Evolutionary conservation across 2,888 invertebrate species (phyloP).

Genomic region (Hyles lineata): DNA sequence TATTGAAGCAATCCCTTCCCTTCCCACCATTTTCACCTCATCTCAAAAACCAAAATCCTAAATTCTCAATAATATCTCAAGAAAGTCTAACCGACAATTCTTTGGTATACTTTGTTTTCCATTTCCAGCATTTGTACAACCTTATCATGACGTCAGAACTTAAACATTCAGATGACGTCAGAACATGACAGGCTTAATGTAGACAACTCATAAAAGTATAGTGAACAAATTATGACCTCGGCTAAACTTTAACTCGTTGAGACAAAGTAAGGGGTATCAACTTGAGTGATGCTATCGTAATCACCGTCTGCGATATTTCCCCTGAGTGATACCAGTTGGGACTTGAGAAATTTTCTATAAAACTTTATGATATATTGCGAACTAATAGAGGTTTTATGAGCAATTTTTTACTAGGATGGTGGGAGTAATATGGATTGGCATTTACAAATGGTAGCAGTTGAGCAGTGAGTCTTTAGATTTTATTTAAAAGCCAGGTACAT

Average conservation of each 20-base stretch:
- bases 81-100: too few relatives aligned
- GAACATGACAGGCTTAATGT: too few relatives aligned
- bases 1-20: too few relatives aligned
- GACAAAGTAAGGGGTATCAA: conserved; percentile 11
- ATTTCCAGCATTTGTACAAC: too few relatives aligned
- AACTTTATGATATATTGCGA: conserved; percentile 38
- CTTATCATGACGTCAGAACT: too few relatives aligned
- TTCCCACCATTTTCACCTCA: too few relatives aligned
- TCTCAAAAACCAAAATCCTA: too few relatives aligned
- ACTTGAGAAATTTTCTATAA: conserved; percentile 30
- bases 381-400: background rate
- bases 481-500: background rate
- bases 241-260: background rate
- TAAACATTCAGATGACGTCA: too few relatives aligned
- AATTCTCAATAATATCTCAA: too few relatives aligned
- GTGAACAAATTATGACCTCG: background rate
- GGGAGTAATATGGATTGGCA: background rate
- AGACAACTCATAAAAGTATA: too few relatives aligned
- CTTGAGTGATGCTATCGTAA: background rate
- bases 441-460: background rate
- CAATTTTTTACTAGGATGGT: background rate
- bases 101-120: too few relatives aligned
- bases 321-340: background rate
- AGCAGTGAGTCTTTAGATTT: too few relatives aligned
- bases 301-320: conserved; percentile 29